Conservation (phyloP, 2,113 vertebrate species). For the Scomber scombrus region DNA sequence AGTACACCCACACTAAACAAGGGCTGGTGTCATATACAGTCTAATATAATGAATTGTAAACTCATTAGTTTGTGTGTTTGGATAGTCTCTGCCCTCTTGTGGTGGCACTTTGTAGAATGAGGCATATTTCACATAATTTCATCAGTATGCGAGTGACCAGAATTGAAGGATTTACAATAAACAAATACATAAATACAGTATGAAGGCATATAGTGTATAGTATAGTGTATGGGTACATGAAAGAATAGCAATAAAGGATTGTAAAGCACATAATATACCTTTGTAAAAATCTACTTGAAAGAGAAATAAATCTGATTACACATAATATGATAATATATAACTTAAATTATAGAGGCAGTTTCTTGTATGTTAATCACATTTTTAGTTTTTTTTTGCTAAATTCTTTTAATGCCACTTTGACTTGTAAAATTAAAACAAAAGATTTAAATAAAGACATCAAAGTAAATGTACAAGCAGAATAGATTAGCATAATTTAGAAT, state of each 20-base stretch:
- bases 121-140: conserved; percentile 18
- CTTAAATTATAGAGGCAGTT: conserved; percentile 9
- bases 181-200: background rate
- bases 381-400: conserved; percentile 11
- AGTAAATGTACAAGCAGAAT: conserved; percentile 54
- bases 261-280: background rate
- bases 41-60: background rate
- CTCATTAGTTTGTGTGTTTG: conserved; percentile 56
- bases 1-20: conserved; percentile 14
- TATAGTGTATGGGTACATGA: background rate
- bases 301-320: background rate
- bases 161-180: background rate
- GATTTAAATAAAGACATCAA: conserved; percentile 63
- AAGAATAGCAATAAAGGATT: background rate
- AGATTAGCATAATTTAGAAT: conserved; percentile 78
- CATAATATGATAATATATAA: background rate
- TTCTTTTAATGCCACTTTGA: conserved; percentile 1
- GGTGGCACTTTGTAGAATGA: conserved; percentile 42
- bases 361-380: background rate
- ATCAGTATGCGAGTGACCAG: conserved; percentile 7
- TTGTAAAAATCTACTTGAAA: background rate
- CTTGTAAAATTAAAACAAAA: conserved; percentile 59
- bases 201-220: background rate
- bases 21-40: background rate
- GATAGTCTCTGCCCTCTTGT: conserved; percentile 84